These are phyloP conservation scores for Galerucella pusilla DNA, from an alignment of 2,888 invertebrate species.

Conservation along the genomic window DNA sequence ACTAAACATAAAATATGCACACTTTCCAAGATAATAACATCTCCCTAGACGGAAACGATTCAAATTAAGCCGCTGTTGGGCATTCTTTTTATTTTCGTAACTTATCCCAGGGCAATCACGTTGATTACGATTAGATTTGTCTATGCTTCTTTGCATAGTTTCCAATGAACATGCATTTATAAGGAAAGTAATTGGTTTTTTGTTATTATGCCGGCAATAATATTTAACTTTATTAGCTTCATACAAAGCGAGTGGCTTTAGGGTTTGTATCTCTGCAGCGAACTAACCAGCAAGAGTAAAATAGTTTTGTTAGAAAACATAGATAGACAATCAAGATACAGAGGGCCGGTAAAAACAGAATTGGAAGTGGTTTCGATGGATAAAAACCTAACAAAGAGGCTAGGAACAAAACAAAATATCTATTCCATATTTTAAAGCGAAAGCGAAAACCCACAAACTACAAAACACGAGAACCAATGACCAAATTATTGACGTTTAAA, in stretches of 20 bases:
- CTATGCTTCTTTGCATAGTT: background rate
- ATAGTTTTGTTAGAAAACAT: too few relatives aligned
- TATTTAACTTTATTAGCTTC: background rate
- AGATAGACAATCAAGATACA: too few relatives aligned
- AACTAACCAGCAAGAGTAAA: too few relatives aligned
- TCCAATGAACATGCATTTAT: background rate
- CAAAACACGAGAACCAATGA: too few relatives aligned
- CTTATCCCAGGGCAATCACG: constrained; percentile 3
- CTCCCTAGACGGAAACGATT: constrained; percentile 7
- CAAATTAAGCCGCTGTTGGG: constrained; percentile 2
- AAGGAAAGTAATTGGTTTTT: background rate
- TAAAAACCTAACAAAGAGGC: too few relatives aligned
- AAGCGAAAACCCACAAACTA: too few relatives aligned
- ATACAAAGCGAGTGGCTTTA: background rate
- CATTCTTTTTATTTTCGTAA: background rate
- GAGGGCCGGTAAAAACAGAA: too few relatives aligned
- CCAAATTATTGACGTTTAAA: too few relatives aligned
- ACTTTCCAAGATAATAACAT: constrained; percentile 10
- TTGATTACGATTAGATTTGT: background rate
- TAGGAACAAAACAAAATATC: too few relatives aligned
- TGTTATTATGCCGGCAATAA: background rate
- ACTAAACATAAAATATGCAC: constrained; percentile 2
- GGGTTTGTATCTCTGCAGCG: background rate
- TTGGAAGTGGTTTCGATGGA: too few relatives aligned
- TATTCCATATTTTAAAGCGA: too few relatives aligned